These are phyloP conservation scores for Eumeta japonica DNA, from an alignment of 1,140 invertebrate genomes.

Conservation along the genomic window DNA sequence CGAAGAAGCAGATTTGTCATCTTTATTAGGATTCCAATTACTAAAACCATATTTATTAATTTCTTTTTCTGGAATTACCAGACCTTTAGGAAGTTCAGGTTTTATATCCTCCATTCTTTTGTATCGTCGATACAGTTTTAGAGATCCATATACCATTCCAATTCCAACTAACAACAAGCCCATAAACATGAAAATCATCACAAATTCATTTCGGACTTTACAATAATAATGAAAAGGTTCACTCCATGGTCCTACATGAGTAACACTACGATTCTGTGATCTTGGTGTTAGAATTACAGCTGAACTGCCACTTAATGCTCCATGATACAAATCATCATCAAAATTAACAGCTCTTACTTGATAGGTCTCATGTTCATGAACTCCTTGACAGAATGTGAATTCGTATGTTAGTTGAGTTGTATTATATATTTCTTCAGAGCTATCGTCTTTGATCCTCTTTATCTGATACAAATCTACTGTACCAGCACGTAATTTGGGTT, in stretches of 20 bases:
- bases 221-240: constrained; percentile 30
- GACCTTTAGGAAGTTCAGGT: constrained; percentile 42
- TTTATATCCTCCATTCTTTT: constrained; percentile 53
- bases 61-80: constrained; percentile 43
- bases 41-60: constrained; percentile 39
- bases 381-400: constrained; percentile 31
- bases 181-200: constrained; percentile 34
- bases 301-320: constrained; percentile 22
- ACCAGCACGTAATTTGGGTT: constrained; percentile 64
- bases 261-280: constrained; percentile 11
- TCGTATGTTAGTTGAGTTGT: constrained; percentile 29
- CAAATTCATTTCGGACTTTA: constrained; percentile 26
- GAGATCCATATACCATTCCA: constrained; percentile 28
- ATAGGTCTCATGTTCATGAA: constrained; percentile 31
- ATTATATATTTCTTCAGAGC: constrained; percentile 30
- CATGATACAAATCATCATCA: constrained; percentile 39
- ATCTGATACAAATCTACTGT: constrained; percentile 61
- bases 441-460: constrained; percentile 39
- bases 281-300: constrained; percentile 23
- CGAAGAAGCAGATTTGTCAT: constrained; percentile 42
- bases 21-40: constrained; percentile 39
- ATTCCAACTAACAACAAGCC: constrained; percentile 27
- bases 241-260: constrained; percentile 53
- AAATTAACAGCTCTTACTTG: constrained; percentile 47
- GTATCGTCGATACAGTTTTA: constrained; percentile 42